Percentiles rank a stretch among this genome's conserved stretches.
Conservation (phyloP, 1,140 invertebrate genomes). For the Neodiprion virginianus region DNA sequence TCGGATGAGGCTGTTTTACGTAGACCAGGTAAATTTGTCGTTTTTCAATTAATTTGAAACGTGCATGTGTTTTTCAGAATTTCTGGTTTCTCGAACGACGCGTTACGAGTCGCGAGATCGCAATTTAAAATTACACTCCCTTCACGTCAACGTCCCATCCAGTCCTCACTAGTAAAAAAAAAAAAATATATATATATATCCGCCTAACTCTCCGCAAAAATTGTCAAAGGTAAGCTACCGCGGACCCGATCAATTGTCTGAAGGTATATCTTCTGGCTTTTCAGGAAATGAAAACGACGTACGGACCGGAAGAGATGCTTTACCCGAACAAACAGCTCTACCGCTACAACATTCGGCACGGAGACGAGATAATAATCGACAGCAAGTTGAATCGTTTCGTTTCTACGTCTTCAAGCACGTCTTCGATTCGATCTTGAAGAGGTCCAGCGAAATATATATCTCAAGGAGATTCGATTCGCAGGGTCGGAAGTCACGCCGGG, state of each 20-base stretch:
- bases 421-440: conserved; percentile 58
- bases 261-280: conserved; percentile 51
- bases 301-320: conserved; percentile 85
- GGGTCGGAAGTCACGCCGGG: neutral
- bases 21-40: conserved; percentile 70
- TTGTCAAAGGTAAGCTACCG: neutral
- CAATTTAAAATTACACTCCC: conserved; percentile 24
- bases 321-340: conserved; percentile 88
- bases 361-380: conserved; percentile 91
- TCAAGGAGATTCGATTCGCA: neutral
- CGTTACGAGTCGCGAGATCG: conserved; percentile 30
- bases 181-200: neutral
- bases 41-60: conserved; percentile 10
- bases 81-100: conserved; percentile 32
- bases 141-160: neutral
- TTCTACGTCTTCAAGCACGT: conserved; percentile 49
- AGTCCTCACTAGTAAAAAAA: neutral
- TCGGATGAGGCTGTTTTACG: conserved; percentile 86
- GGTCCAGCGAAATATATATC: neutral
- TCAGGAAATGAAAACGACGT: conserved; percentile 66
- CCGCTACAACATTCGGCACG: conserved; percentile 88
- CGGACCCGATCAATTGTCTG: conserved; percentile 45
- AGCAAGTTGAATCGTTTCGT: conserved; percentile 65
- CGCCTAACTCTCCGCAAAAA: neutral
- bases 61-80: conserved; percentile 32